Conservation (phyloP, 2,113 vertebrate species). For the Nesogale talazaci region DNA sequence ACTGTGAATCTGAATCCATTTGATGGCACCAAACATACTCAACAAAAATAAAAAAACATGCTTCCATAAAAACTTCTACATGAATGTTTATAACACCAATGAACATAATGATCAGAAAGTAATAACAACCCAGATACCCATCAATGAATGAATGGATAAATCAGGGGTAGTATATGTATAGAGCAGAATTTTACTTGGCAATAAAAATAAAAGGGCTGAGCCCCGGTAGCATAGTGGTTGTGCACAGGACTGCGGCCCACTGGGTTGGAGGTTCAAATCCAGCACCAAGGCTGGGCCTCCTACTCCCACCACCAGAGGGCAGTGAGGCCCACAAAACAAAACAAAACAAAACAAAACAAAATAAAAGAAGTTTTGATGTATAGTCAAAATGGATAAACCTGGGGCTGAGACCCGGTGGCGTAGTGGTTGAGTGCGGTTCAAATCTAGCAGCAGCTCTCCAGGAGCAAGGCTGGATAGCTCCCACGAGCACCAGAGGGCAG, state of each 20-base stretch:
- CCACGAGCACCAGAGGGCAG: too few relatives aligned
- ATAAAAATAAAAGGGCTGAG: conserved; percentile 19
- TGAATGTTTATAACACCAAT: not conserved
- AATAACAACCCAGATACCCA: not conserved
- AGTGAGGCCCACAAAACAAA: too few relatives aligned
- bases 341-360: too few relatives aligned
- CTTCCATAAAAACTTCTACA: not conserved
- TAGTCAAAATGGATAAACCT: not conserved
- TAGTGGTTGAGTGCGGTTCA: too few relatives aligned
- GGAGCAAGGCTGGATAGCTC: too few relatives aligned
- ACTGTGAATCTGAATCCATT: not conserved
- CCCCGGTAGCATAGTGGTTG: too few relatives aligned
- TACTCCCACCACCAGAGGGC: too few relatives aligned
- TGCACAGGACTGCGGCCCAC: too few relatives aligned
- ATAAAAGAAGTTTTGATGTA: not conserved
- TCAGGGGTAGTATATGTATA: not conserved
- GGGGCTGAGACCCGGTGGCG: too few relatives aligned
- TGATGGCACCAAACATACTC: not conserved
- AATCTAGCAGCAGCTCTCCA: too few relatives aligned
- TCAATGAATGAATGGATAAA: not conserved
- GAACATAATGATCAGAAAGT: not conserved
- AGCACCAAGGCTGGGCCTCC: too few relatives aligned
- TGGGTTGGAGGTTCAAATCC: too few relatives aligned
- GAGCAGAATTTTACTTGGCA: not conserved
- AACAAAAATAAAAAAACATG: not conserved